A percentile compares a stretch with the other conserved stretches of the same genome.
These are phyloP conservation scores for Phocoena sinus DNA, from an alignment of 2,113 vertebrate genomes.

Conservation along the genomic window DNA sequence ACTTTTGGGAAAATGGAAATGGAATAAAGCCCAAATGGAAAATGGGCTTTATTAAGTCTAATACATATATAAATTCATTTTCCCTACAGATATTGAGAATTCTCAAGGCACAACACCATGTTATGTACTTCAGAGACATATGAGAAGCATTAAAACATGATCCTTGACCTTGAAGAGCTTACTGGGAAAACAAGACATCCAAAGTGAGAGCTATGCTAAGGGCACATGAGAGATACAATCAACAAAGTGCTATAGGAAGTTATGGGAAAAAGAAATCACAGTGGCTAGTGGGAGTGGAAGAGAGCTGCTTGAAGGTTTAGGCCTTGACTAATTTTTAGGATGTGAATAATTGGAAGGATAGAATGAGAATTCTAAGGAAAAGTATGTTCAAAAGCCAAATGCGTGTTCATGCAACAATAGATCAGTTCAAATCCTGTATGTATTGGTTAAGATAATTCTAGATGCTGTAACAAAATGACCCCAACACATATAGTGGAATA, in stretches of 20 bases:
- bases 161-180: conserved; percentile 19
- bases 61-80: neutral
- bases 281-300: neutral
- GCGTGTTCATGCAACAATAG: neutral
- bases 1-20: conserved; percentile 1
- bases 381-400: neutral
- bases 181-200: neutral
- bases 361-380: neutral
- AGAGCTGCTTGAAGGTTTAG: neutral
- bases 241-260: neutral
- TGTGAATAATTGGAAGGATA: neutral
- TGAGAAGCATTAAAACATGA: neutral
- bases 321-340: neutral
- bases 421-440: neutral
- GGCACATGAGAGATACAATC: neutral
- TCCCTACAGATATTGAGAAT: neutral
- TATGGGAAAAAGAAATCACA: neutral
- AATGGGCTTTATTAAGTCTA: conserved; percentile 34
- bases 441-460: neutral
- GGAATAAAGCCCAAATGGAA: neutral
- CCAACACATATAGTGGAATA: neutral
- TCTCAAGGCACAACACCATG: neutral
- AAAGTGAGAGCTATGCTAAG: neutral
- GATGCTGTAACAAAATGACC: neutral
- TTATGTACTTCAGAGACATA: neutral